Conservation (phyloP, 1,140 invertebrate species). For the Megalopta genalis region DNA sequence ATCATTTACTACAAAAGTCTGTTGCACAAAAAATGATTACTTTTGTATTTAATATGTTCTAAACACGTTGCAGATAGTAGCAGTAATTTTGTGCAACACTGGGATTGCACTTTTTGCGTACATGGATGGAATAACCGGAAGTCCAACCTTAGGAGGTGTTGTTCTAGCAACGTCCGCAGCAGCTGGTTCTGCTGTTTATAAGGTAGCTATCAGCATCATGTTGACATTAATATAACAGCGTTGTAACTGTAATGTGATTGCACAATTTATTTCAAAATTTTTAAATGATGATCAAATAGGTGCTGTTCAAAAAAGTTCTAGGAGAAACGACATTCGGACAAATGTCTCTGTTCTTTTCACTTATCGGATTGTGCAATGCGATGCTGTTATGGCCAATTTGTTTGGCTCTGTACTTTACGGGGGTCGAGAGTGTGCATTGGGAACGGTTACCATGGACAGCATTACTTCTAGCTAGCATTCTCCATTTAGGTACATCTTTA, state of each 20-base stretch:
- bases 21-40: not conserved
- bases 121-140: slow-evolving; percentile 96
- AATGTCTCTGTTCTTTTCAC: slow-evolving; percentile 92
- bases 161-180: slow-evolving; percentile 94
- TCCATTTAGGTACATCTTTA: slow-evolving; percentile 83
- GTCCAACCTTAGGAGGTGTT: slow-evolving; percentile 93
- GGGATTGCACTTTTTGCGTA: slow-evolving; percentile 96
- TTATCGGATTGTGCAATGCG: slow-evolving; percentile 91
- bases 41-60: not conserved
- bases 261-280: too few relatives aligned
- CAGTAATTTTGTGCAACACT: slow-evolving; percentile 96
- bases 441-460: slow-evolving; percentile 90
- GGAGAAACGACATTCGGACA: slow-evolving; percentile 94
- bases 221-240: not conserved
- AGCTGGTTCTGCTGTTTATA: slow-evolving; percentile 94
- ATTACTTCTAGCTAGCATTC: slow-evolving; percentile 87
- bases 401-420: slow-evolving; percentile 90
- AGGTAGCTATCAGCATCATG: slow-evolving; percentile 81
- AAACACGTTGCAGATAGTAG: slow-evolving; percentile 89
- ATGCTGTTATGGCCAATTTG: slow-evolving; percentile 92
- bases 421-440: slow-evolving; percentile 89
- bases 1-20: not conserved
- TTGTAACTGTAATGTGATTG: too few relatives aligned
- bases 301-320: slow-evolving; percentile 93
- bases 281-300: slow-evolving; percentile 78